Percentiles rank a stretch among this genome's conserved stretches.
These are phyloP conservation scores for Acanthopleura granulata DNA, from an alignment of 2,888 invertebrate species.

Conservation along the genomic window DNA sequence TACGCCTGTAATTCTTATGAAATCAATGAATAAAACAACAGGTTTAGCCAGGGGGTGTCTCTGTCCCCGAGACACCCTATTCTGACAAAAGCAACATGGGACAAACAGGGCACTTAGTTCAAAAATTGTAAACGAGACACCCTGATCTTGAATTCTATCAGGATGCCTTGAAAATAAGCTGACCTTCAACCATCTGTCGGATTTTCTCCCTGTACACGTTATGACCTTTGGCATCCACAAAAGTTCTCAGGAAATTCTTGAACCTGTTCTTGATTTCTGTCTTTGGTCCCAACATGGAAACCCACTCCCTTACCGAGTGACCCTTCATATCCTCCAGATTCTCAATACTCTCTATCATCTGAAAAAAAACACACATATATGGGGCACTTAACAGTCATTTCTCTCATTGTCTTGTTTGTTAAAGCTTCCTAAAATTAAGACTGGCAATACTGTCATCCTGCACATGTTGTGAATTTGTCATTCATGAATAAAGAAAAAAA, in stretches of 20 bases:
- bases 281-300: constrained; percentile 92
- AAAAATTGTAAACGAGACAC: too few species aligned
- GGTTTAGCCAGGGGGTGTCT: too few species aligned
- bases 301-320: constrained; percentile 95
- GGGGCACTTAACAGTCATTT: neutral
- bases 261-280: constrained; percentile 94
- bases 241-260: constrained; percentile 93
- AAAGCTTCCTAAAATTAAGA: neutral
- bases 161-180: too few species aligned
- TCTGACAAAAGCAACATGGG: too few species aligned
- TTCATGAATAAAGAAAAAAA: too few species aligned
- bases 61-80: too few species aligned
- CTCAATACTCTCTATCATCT: constrained; percentile 94
- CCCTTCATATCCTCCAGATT: constrained; percentile 98
- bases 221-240: constrained; percentile 86
- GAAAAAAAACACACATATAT: constrained; percentile 29
- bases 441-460: too few species aligned
- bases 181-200: constrained; percentile 89
- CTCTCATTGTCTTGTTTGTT: neutral
- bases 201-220: constrained; percentile 94
- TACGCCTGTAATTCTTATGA: too few species aligned
- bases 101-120: too few species aligned
- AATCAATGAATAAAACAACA: too few species aligned
- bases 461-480: too few species aligned
- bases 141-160: too few species aligned